Evolutionary conservation across 2,113 vertebrate species (phyloP).

Genomic region (Phoenicopterus ruber): DNA sequence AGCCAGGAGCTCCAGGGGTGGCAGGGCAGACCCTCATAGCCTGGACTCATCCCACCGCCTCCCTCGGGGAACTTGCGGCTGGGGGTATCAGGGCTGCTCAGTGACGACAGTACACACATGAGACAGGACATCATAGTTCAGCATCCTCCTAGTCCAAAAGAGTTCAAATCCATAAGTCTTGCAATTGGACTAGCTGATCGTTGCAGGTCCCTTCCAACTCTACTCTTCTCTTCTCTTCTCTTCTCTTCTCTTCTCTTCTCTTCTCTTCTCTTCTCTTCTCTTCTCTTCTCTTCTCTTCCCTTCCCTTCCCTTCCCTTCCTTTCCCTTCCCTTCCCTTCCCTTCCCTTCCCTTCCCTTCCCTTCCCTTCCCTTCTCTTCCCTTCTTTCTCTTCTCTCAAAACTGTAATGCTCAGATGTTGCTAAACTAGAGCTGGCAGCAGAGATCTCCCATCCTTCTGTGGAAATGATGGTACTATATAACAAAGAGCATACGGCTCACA

Average conservation of each 20-base stretch:
- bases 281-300: background rate
- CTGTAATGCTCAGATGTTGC: background rate
- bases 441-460: background rate
- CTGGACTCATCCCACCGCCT: background rate
- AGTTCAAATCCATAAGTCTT: background rate
- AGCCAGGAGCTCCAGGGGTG: background rate
- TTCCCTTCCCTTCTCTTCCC: background rate
- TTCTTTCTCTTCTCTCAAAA: background rate
- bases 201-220: background rate
- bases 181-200: background rate
- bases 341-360: background rate
- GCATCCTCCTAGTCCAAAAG: background rate
- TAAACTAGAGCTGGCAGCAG: background rate
- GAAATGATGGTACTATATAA: background rate
- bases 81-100: accelerated
- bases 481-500: background rate
- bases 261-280: background rate
- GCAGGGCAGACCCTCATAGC: background rate
- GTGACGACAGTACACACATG: background rate
- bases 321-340: background rate
- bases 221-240: background rate
- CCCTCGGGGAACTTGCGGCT: accelerated
- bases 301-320: too few species aligned
- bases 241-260: background rate
- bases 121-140: background rate